These are phyloP conservation scores for Brachionus calyciflorus DNA, from an alignment of 1,140 invertebrate genomes.

Conservation along the genomic window DNA sequence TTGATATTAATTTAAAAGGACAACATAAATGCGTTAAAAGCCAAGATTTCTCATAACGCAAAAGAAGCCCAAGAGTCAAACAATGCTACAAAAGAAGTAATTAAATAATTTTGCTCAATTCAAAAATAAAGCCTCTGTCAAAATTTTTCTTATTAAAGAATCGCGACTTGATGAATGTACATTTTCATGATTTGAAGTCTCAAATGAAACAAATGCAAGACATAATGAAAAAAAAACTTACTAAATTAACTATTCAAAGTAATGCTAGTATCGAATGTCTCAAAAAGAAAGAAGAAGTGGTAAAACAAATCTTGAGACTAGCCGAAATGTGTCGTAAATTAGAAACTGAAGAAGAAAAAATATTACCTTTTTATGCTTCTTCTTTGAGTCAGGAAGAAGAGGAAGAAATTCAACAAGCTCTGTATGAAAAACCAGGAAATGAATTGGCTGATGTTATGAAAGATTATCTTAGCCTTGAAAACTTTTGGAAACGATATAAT, in stretches of 20 bases:
- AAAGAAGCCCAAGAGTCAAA: slow-evolving; percentile 35
- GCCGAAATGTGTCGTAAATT: slow-evolving; percentile 60
- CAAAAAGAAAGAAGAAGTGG: slow-evolving; percentile 53
- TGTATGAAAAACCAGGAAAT: slow-evolving; percentile 55
- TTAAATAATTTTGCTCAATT: no score
- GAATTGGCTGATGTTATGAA: slow-evolving; percentile 50
- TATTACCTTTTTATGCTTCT: slow-evolving; percentile 60
- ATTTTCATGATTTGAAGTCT: slow-evolving; percentile 58
- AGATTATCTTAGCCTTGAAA: slow-evolving; percentile 52
- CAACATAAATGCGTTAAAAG: slow-evolving; percentile 11
- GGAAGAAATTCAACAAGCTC: slow-evolving; percentile 55
- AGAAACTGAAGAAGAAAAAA: slow-evolving; percentile 62
- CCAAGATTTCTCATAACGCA: background rate
- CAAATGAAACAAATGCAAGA: slow-evolving; percentile 60
- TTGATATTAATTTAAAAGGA: slow-evolving; percentile 28
- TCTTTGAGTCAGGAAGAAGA: slow-evolving; percentile 59
- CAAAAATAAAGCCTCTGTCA: no score
- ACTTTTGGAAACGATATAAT: slow-evolving; percentile 62
- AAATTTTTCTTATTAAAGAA: no score
- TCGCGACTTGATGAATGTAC: slow-evolving; percentile 56
- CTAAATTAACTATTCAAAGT: slow-evolving; percentile 58
- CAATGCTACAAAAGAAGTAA: slow-evolving; percentile 17
- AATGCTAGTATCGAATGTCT: slow-evolving; percentile 57
- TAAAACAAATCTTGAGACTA: slow-evolving; percentile 53
- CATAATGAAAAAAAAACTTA: slow-evolving; percentile 55